Evolutionary conservation across 2,797 vertebrate species (phyloP), one percentile per base, ranked within the genome.

Genomic region (Lophotriccus pileatus): DNA sequence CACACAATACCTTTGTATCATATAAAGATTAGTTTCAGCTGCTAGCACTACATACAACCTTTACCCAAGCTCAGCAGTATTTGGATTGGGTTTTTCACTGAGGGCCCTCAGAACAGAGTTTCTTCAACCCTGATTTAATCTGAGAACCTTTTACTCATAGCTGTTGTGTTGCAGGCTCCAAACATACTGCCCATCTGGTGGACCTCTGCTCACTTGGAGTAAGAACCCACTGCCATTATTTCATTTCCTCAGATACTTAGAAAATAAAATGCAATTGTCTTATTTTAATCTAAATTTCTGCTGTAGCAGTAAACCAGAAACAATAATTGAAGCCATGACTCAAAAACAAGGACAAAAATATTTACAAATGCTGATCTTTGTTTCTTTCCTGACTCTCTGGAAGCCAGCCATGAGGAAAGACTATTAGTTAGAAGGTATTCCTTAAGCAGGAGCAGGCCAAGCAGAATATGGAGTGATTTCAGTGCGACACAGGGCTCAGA

Each of bases 221-320:
- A 88, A 76, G 77, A 66, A 86, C 50, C 62, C 50, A 50, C 85
- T 84, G 85, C 47, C 89, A 78, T 95, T 95, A 91, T 94, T 95
- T 81, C 18, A 94, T 95, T 96, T 95, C 93, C 94, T 95, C 2
- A 0, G 66, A 84, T 75, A 78, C 87, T 96, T 85, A 87, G 62
- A 85, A 72, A 95, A 75, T 32, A 87, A 95, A 91, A 95, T 81
- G 39, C 49, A 87, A 91, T 93, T 97, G 76, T 94, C 69, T 84
- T 87, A 67, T 90, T 95, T 94, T 84, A 93, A 91, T 93, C 69
- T 58, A 62, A 62, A 92, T 91, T 85, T 93, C 58, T 93, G 67
- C 62, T 92, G 62, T n/a, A 89, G 76, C 58, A 89, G 69, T 95
- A 78, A 93, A 95, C 64, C 79, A 95, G 82, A 85, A 83, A 87